phyloP scores from a whole-genome alignment of 2,797 vertebrate species.

The Etheostoma perlongum region DNA sequence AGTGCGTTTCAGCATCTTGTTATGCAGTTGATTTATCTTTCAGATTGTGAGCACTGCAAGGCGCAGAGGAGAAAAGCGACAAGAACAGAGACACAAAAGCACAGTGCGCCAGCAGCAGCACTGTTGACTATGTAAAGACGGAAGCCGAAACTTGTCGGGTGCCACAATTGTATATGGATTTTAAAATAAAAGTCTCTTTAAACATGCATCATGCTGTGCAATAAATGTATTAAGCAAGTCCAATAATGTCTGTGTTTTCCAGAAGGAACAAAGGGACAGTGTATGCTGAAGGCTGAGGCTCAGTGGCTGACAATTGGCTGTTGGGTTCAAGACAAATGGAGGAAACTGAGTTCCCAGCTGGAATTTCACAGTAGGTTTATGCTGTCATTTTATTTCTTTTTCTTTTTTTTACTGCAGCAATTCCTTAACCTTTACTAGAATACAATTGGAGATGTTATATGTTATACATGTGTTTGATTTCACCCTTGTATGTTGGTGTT shows the following conservation, averaged over 20 bases:
- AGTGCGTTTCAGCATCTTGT: conserved; percentile 26
- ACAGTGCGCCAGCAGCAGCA: conserved; percentile 20
- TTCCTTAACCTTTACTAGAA: neutral
- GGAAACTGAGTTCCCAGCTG: conserved; percentile 18
- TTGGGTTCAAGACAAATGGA: conserved; percentile 42
- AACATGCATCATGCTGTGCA: conserved; percentile 79
- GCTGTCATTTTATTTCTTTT: neutral
- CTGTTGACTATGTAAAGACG: conserved; percentile 76
- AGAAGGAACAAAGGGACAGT: conserved; percentile 41
- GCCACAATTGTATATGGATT: conserved; percentile 79
- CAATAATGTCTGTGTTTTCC: conserved; percentile 71
- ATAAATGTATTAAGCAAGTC: conserved; percentile 82
- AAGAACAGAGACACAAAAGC: conserved; percentile 33
- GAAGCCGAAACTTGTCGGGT: conserved; percentile 42
- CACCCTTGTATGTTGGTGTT: neutral
- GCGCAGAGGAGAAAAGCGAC: conserved; percentile 31
- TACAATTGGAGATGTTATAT: neutral
- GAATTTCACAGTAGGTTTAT: conserved; percentile 65
- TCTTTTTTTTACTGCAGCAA: neutral
- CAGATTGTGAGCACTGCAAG: conserved; percentile 27
- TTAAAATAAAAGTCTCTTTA: conserved; percentile 82
- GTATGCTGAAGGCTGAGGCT: conserved; percentile 22
- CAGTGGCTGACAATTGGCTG: conserved; percentile 38
- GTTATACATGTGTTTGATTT: conserved; percentile 1
- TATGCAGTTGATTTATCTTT: conserved; percentile 51